phyloP scores from a whole-genome alignment of 2,888 invertebrate species.

The Meiosimyza decipiens region DNA sequence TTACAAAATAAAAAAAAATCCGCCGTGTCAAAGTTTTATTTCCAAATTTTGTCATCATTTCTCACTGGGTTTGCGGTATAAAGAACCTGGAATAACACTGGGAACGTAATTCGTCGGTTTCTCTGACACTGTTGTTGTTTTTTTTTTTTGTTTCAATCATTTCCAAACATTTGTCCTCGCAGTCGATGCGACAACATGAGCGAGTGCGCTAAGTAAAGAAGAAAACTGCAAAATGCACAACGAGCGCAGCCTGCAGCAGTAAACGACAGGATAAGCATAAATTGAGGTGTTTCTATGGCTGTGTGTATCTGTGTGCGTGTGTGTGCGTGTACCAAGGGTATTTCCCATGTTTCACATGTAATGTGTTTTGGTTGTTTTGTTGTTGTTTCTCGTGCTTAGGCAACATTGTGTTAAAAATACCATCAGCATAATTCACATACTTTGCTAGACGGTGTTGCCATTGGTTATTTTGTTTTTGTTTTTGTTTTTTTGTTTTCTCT shows the following conservation, averaged over 20 bases:
- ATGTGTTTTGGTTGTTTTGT: not conserved
- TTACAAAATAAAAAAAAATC: too few species aligned
- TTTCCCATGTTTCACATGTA: slow-evolving; percentile 13
- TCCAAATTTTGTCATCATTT: too few species aligned
- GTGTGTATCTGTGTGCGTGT: not conserved
- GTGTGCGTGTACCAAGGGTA: not conserved
- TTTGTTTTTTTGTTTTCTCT: not conserved
- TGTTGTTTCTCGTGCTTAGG: not conserved
- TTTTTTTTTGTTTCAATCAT: not conserved
- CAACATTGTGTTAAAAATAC: slow-evolving; percentile 5
- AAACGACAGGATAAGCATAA: slow-evolving; percentile 7
- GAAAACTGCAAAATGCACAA: slow-evolving; percentile 11
- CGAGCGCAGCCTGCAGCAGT: too few species aligned
- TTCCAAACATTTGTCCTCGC: not conserved
- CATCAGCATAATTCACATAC: slow-evolving; percentile 10
- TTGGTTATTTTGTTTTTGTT: not conserved
- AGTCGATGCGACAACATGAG: not conserved
- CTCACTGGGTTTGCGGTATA: too few species aligned
- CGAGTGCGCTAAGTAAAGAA: not conserved
- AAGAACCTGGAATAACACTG: too few species aligned
- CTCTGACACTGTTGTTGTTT: not conserved
- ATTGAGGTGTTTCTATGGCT: not conserved
- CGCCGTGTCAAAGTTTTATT: too few species aligned
- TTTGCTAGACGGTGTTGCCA: not conserved
- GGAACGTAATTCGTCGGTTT: too few species aligned